phyloP scores from a whole-genome alignment of 64 coral and sea anemone species.

The Pocillopora damicornis region DNA sequence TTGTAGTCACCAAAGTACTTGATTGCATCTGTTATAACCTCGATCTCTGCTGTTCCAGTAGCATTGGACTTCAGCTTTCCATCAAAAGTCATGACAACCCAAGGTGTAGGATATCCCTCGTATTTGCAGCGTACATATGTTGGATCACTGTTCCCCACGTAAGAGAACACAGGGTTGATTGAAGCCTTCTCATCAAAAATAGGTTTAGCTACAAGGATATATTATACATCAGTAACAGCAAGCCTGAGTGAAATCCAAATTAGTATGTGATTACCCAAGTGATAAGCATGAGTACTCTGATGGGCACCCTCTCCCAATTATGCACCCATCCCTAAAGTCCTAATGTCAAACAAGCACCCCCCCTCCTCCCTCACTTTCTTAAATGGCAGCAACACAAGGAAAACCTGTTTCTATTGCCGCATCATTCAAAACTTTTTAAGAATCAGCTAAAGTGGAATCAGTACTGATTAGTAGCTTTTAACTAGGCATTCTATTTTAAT shows the following conservation, averaged over 20 bases:
- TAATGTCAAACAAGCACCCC: too few species aligned
- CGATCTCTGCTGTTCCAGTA: constrained; percentile 13
- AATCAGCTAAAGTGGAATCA: too few species aligned
- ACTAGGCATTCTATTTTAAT: too few species aligned
- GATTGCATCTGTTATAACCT: constrained; percentile 39
- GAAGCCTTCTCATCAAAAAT: constrained; percentile 2
- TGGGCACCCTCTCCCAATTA: neutral
- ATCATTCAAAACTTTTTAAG: too few species aligned
- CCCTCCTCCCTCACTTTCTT: too few species aligned
- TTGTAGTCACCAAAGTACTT: constrained; percentile 42
- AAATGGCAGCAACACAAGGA: too few species aligned
- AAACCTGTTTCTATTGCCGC: too few species aligned
- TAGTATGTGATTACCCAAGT: too few species aligned
- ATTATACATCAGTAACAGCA: neutral
- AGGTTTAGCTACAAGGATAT: neutral
- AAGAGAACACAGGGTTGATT: constrained; percentile 18
- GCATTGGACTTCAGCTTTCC: constrained; percentile 40
- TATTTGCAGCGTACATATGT: constrained; percentile 29
- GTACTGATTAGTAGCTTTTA: too few species aligned
- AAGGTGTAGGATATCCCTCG: constrained; percentile 35
- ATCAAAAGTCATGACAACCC: constrained; percentile 32
- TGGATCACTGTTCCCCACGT: constrained; percentile 46
- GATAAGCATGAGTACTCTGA: too few species aligned
- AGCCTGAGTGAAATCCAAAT: too few species aligned
- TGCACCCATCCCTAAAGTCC: too few species aligned